A percentile compares a stretch with the other conserved stretches of the same genome.
Conservation (phyloP, 2,888 invertebrate species). For the Ormyrus labotus region DNA sequence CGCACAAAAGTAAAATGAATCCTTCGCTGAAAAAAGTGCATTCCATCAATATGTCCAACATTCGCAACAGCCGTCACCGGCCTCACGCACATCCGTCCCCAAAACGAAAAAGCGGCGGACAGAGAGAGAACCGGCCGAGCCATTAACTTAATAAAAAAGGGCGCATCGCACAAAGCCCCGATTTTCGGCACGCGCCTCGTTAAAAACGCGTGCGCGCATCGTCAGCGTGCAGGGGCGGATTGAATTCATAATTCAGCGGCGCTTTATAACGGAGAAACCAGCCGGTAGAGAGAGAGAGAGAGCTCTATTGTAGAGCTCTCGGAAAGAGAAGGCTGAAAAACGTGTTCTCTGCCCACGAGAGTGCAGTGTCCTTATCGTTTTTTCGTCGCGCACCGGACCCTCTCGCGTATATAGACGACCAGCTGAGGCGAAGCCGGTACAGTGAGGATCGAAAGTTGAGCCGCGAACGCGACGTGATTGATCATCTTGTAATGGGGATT, state of each 20-base stretch:
- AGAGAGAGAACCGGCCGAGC: too few relatives aligned
- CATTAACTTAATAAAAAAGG: too few relatives aligned
- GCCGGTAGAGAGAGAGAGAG: background rate
- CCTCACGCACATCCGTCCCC: background rate
- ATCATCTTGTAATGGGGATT: too few relatives aligned
- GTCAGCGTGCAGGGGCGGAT: conserved; percentile 10
- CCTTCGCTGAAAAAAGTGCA: too few relatives aligned
- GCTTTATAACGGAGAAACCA: conserved; percentile 16
- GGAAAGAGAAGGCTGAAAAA: conserved; percentile 2
- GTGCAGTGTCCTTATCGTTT: conserved; percentile 1
- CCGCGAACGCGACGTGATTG: too few relatives aligned
- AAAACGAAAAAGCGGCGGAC: too few relatives aligned
- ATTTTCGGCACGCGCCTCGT: conserved; percentile 7
- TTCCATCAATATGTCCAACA: too few relatives aligned
- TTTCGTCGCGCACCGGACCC: background rate
- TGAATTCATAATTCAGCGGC: conserved; percentile 44
- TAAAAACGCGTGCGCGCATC: background rate
- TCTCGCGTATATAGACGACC: background rate
- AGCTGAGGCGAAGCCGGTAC: background rate
- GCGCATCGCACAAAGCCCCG: background rate
- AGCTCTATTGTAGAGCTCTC: conserved; percentile 28
- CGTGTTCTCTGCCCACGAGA: conserved; percentile 45
- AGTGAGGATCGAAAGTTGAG: background rate
- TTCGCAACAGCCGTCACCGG: too few relatives aligned
- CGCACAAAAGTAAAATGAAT: too few relatives aligned